phyloP scores from a whole-genome alignment of 1,140 invertebrate species.

The Cherax quadricarinatus region DNA sequence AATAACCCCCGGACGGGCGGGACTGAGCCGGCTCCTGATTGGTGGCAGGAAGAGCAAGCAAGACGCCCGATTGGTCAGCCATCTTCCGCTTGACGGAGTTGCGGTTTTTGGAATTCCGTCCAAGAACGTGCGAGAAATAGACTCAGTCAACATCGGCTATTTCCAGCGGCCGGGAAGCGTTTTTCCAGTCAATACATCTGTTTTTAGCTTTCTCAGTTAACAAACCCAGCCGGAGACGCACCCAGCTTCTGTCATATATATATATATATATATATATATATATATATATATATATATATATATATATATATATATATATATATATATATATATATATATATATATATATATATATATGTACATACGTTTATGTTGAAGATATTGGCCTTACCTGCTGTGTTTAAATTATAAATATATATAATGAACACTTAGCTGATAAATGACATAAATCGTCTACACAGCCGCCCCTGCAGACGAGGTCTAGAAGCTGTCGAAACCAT shows the following conservation, averaged over 20 bases:
- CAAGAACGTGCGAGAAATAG: conserved; percentile 1
- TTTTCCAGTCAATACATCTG: neutral
- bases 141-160: conserved; percentile 4
- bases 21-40: neutral
- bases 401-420: too few species aligned
- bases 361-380: too few species aligned
- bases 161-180: neutral
- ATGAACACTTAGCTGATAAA: too few species aligned
- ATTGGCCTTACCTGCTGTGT: too few species aligned
- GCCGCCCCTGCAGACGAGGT: too few species aligned
- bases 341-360: too few species aligned
- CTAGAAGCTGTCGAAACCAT: too few species aligned
- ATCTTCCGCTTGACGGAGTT: neutral
- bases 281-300: too few species aligned
- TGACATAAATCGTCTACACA: too few species aligned
- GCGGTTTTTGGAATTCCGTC: neutral
- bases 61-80: conserved; percentile 14
- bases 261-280: neutral
- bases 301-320: too few species aligned
- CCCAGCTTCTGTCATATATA: neutral
- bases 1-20: neutral
- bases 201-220: neutral
- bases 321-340: too few species aligned
- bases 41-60: neutral
- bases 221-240: neutral